These are phyloP conservation scores for Bolborhynchus lineola DNA, from an alignment of 2,113 vertebrate species.

Conservation along the genomic window DNA sequence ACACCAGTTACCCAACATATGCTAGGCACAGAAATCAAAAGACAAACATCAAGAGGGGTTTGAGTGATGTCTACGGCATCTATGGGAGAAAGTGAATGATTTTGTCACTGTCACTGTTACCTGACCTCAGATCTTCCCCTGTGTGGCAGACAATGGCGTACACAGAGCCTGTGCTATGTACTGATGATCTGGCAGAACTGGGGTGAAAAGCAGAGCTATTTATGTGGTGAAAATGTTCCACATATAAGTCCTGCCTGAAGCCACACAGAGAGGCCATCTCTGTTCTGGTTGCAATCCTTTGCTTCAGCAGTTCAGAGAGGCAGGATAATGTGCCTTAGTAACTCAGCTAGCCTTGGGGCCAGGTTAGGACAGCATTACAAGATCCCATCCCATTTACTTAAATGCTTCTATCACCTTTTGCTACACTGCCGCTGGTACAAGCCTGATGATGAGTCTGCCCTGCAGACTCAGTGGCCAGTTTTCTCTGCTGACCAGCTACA, in stretches of 20 bases:
- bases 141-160: not conserved
- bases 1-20: not conserved
- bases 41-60: not conserved
- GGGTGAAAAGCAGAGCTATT: not conserved
- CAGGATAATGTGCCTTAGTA: not conserved
- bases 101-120: not conserved
- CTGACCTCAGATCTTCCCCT: not conserved
- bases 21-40: not conserved
- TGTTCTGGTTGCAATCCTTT: not conserved
- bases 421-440: not conserved
- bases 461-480: not conserved
- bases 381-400: not conserved
- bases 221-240: not conserved
- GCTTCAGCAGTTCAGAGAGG: not conserved
- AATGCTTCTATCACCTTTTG: not conserved
- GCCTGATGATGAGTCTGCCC: not conserved
- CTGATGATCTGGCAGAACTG: not conserved
- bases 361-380: not conserved
- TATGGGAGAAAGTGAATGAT: not conserved
- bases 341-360: not conserved
- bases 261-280: not conserved
- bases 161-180: not conserved
- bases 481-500: accelerated
- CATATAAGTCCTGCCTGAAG: not conserved
- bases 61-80: not conserved